These are phyloP conservation scores for Antrozous pallidus DNA, from an alignment of 2,797 vertebrate species.

Conservation along the genomic window DNA sequence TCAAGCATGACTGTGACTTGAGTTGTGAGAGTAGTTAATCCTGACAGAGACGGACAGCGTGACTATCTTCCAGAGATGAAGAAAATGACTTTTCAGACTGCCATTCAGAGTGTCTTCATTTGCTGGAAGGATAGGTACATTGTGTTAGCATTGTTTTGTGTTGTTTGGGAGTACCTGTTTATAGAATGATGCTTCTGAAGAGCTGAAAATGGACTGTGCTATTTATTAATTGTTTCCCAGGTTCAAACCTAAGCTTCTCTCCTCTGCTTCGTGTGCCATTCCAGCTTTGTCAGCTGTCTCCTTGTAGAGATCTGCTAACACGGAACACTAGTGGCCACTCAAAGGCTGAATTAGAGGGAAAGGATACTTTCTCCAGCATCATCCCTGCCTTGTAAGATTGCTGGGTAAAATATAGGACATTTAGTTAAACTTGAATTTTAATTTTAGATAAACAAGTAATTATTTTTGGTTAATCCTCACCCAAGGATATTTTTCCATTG, in stretches of 20 bases:
- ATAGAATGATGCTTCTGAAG: neutral
- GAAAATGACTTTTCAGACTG: neutral
- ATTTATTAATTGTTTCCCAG: neutral
- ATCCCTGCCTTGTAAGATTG: neutral
- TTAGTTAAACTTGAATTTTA: neutral
- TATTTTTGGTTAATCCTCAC: too few species aligned
- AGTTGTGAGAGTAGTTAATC: neutral
- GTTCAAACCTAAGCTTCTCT: neutral
- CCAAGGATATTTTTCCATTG: too few species aligned
- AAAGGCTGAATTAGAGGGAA: neutral
- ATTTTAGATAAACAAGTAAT: neutral
- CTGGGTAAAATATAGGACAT: neutral
- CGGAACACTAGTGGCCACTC: neutral
- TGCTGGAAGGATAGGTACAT: neutral
- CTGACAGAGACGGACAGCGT: neutral
- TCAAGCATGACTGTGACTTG: neutral
- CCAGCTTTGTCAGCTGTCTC: neutral
- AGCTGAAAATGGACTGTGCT: neutral
- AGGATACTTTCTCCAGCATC: neutral
- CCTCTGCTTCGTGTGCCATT: neutral
- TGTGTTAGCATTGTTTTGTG: conserved; percentile 12
- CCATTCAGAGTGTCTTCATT: neutral
- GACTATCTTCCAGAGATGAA: neutral
- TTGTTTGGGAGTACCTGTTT: neutral
- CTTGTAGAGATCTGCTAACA: neutral